Evolutionary conservation across 2,113 vertebrate genomes (phyloP).

Genomic region (Cebus imitator): DNA sequence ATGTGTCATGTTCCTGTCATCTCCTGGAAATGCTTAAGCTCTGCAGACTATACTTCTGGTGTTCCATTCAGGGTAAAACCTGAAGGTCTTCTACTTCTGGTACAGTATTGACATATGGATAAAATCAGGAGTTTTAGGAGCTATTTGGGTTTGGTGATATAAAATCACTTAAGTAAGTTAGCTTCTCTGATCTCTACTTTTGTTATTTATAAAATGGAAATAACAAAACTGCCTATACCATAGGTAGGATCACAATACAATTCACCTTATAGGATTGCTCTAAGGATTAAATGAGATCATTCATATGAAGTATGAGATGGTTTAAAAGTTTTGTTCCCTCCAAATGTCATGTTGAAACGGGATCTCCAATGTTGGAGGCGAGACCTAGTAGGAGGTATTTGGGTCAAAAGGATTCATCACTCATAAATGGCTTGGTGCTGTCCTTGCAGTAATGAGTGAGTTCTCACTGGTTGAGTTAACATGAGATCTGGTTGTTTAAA

Average conservation of each 20-base stretch:
- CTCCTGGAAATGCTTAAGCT: background rate
- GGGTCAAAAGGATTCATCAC: no score
- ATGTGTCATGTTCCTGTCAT: background rate
- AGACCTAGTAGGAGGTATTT: no score
- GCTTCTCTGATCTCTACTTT: background rate
- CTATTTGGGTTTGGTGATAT: background rate
- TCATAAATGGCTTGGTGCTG: no score
- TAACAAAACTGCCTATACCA: background rate
- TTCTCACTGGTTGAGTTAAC: no score
- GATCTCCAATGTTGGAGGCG: no score
- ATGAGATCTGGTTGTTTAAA: no score
- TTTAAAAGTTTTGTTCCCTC: no score
- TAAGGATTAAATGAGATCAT: background rate
- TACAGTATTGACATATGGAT: background rate
- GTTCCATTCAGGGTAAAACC: background rate
- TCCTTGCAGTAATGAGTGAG: no score
- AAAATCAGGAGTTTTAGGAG: background rate
- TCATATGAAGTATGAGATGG: background rate
- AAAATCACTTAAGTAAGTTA: background rate
- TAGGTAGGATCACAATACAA: background rate
- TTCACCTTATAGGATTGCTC: background rate
- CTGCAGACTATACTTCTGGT: background rate
- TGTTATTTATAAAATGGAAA: background rate
- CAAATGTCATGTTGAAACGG: no score
- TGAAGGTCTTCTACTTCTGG: background rate